Conservation (phyloP, 2,888 invertebrate species). For the Tinea pellionella region DNA sequence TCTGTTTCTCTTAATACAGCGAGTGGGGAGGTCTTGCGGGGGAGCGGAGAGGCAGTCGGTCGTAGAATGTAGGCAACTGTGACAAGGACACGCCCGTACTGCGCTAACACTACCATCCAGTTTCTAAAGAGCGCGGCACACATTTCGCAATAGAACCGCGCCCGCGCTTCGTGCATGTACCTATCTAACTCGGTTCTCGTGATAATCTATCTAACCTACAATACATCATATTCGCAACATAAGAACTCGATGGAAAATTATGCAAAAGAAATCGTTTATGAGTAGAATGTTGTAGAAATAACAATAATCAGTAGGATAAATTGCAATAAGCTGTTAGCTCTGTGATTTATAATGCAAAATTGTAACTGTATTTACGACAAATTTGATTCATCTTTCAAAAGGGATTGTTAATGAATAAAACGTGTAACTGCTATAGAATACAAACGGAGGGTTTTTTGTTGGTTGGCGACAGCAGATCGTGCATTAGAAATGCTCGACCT, state of each 20-base stretch:
- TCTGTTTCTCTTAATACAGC: slow-evolving; percentile 36
- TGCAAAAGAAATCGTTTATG: too few relatives aligned
- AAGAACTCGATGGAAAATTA: too few relatives aligned
- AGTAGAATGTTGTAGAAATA: not conserved
- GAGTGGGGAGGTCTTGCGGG: slow-evolving; percentile 27
- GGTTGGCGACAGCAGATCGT: slow-evolving; percentile 10
- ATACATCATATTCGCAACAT: not conserved
- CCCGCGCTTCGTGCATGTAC: slow-evolving; percentile 29
- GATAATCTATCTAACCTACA: not conserved
- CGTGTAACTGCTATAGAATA: slow-evolving; percentile 9
- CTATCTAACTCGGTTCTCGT: not conserved
- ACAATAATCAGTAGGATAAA: not conserved
- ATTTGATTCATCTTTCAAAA: not conserved
- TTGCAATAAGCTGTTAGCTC: not conserved
- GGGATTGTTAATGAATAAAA: slow-evolving; percentile 1
- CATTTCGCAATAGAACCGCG: slow-evolving; percentile 51
- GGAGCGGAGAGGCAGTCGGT: slow-evolving; percentile 47
- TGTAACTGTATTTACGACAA: not conserved
- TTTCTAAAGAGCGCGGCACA: slow-evolving; percentile 62
- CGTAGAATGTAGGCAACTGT: slow-evolving; percentile 68
- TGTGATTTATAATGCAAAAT: not conserved
- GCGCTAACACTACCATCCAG: slow-evolving; percentile 67
- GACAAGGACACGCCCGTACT: slow-evolving; percentile 69
- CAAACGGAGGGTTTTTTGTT: slow-evolving; percentile 8
- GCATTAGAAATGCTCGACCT: slow-evolving; percentile 28